Percentiles rank a stretch among this genome's conserved stretches.
Evolutionary conservation across 2,113 vertebrate genomes (phyloP).

Genomic region (Seriola quinqueradiata): DNA sequence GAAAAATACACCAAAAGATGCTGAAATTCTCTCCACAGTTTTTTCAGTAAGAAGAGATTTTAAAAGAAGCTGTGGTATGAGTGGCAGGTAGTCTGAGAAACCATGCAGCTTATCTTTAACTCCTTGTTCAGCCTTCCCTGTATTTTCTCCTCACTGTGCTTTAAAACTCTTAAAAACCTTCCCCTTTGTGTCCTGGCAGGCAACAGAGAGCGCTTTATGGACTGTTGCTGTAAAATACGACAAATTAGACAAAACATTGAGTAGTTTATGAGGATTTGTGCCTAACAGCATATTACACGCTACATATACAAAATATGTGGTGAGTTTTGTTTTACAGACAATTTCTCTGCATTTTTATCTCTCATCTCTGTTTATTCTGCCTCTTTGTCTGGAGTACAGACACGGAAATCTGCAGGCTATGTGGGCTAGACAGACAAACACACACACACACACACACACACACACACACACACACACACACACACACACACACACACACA

Average conservation of each 20-base stretch:
- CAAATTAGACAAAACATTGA: background rate
- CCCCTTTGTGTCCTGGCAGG: background rate
- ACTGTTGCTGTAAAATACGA: background rate
- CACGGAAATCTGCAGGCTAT: constrained; percentile 24
- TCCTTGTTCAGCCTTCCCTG: background rate
- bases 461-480: background rate
- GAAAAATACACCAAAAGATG: background rate
- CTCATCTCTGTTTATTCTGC: constrained; percentile 5
- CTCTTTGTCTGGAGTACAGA: constrained; percentile 48
- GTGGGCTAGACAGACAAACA: constrained; percentile 18
- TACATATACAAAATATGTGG: background rate
- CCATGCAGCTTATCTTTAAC: background rate
- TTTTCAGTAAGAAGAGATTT: background rate
- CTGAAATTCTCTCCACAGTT: background rate
- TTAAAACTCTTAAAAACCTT: background rate
- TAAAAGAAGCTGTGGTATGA: background rate
- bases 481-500: too few species aligned
- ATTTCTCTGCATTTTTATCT: background rate
- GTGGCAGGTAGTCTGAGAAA: background rate
- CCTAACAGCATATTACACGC: too few species aligned
- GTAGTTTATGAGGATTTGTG: background rate
- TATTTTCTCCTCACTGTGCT: background rate
- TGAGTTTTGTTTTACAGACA: background rate
- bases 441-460: constrained; percentile 19
- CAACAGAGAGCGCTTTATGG: too few species aligned